A percentile compares a stretch with the other conserved stretches of the same genome.
Conservation (phyloP, 2,113 vertebrate genomes). For the Probosciger aterrimus region DNA sequence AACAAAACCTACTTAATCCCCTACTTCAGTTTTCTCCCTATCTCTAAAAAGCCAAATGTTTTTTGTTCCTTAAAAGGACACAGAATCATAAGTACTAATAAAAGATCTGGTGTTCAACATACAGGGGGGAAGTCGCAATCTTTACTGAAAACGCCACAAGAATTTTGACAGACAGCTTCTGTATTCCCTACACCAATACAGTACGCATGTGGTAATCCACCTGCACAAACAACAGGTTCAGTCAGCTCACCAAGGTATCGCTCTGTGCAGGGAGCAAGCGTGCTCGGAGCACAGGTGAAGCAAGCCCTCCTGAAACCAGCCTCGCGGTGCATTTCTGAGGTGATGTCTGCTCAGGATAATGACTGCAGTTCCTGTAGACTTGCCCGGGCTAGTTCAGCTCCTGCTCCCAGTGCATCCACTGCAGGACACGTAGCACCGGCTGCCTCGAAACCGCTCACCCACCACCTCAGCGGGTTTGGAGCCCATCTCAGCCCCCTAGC, state of each 20-base stretch:
- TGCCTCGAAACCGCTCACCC: not conserved
- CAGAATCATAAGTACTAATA: not conserved
- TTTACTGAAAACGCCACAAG: not conserved
- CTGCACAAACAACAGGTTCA: not conserved
- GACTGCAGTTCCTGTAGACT: not conserved
- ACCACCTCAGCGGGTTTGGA: not conserved
- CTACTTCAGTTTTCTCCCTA: not conserved
- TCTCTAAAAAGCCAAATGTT: not conserved
- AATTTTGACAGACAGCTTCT: not conserved
- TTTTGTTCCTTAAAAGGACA: not conserved
- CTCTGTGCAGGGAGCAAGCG: not conserved
- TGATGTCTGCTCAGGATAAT: not conserved
- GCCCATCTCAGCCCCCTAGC: not conserved
- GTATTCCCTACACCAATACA: not conserved
- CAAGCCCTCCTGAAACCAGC: not conserved
- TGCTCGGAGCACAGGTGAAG: not conserved
- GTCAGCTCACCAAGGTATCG: not conserved
- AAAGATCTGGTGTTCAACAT: not conserved
- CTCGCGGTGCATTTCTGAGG: not conserved
- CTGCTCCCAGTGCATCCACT: not conserved
- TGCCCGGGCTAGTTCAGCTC: not conserved
- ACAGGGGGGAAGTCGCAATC: rapidly evolving
- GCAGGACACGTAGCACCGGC: not conserved
- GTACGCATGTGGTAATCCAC: not conserved
- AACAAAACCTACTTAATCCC: not conserved